A percentile compares a stretch with the other conserved stretches of the same genome.
Evolutionary conservation across 2,888 invertebrate species (phyloP).

Genomic region (Drosophila peninsularis): DNA sequence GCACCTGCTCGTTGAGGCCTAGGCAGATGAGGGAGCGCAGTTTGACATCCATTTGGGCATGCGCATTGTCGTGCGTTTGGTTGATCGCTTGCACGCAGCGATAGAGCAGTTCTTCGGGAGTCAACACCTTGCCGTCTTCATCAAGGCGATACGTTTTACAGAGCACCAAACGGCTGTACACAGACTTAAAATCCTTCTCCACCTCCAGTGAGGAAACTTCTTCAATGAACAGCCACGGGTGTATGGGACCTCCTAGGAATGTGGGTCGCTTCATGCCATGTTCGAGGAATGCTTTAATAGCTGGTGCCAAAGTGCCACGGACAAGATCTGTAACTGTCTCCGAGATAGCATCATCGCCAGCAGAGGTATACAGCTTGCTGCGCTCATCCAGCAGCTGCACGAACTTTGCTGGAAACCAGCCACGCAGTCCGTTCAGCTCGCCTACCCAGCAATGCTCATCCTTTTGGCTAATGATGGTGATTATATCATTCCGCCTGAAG

Average conservation of each 20-base stretch:
- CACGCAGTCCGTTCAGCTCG: conserved; percentile 96
- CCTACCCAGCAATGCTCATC: conserved; percentile 99
- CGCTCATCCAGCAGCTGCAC: conserved; percentile 98
- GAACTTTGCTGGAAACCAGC: conserved; percentile 99
- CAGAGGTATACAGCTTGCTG: conserved; percentile 94
- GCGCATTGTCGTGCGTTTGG: conserved; percentile 96
- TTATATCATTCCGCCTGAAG: conserved; percentile 99
- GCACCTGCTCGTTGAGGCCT: conserved; percentile 98
- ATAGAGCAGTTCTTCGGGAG: conserved; percentile 97
- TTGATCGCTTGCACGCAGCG: conserved; percentile 98
- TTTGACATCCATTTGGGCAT: conserved; percentile 99
- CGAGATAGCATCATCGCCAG: conserved; percentile 98
- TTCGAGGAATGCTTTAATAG: conserved; percentile 96
- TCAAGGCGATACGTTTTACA: conserved; percentile 99
- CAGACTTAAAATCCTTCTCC: conserved; percentile 98
- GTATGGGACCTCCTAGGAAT: conserved; percentile 96
- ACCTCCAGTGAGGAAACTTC: conserved; percentile 98
- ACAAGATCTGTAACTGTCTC: conserved; percentile 98
- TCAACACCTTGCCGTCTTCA: conserved; percentile 99
- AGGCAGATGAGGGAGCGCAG: conserved; percentile 96
- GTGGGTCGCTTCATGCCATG: conserved; percentile 97
- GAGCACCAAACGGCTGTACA: conserved; percentile 97
- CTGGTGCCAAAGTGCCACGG: conserved; percentile 95
- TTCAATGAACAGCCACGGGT: conserved; percentile 99
- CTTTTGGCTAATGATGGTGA: conserved; percentile 97